Evolutionary conservation across 2,797 vertebrate genomes (phyloP), one percentile per base, ranked within the genome.

Genomic region (Rachycentron canadum): DNA sequence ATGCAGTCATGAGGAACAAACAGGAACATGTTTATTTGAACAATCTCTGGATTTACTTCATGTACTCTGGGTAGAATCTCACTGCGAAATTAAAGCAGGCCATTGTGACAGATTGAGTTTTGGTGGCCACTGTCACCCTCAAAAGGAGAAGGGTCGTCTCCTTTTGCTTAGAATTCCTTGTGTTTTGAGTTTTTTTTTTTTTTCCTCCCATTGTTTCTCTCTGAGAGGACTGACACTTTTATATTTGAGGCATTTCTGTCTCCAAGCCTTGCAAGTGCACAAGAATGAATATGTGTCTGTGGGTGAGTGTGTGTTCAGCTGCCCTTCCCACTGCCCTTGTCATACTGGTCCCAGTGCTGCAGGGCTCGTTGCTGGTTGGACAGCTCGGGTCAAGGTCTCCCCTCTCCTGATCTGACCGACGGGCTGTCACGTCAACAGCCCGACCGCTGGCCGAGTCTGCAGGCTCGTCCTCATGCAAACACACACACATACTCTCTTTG

Each of bases 251-350:
- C 82, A n/a, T 78, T 82, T 72, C 23, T 68, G 67, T 66, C 26
- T 84, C 65, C 7, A 53, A 62, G 75, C 58, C 28, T 63, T 34
- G 75, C 67, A 13, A 69, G 73, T 73, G 61, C 49, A 50, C 43
- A 47, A 26, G 34, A 55, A 36, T 64, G 28, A 26, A 36, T 58
- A 17, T 62, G 41, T 45, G 60, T 43, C 16, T 52, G 53, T 65
- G 14, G 23, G 13, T 26, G 34, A 23, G 23, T 32, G 61, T 73
- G 73, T 41, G 60, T 59, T 59, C 26, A 41, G 82, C 81, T 86
- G 91, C 87, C 92, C 92, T 92, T 91, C 90, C 74, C 82, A 76
- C 86, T 92, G 87, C 92, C 93, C 92, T 93, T 94, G 94, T 94
- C 93, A 94, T 91, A 85, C 89, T 87, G 91, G 92, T 90, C 89